Percentiles rank a stretch among this genome's conserved stretches.
Evolutionary conservation across 2,888 invertebrate species (phyloP).

Genomic region (Drosophila trichaetosa): DNA sequence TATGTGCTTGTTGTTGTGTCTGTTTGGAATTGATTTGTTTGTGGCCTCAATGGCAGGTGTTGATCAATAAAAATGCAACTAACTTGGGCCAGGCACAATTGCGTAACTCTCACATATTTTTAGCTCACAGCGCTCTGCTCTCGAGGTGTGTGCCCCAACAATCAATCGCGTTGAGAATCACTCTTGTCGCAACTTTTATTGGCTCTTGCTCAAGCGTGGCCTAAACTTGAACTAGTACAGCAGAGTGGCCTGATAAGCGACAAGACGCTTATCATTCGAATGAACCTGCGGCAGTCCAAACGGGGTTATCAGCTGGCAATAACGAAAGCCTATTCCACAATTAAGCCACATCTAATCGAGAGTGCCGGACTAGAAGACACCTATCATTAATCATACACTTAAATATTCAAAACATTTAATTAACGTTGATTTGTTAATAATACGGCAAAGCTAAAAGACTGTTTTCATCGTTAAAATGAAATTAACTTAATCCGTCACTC

Average conservation of each 20-base stretch:
- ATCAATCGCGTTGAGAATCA: constrained; percentile 43
- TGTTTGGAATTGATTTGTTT: constrained; percentile 25
- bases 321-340: constrained; percentile 1
- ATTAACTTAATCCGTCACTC: background rate
- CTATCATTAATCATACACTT: background rate
- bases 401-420: background rate
- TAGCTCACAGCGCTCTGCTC: background rate
- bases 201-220: constrained; percentile 46
- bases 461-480: background rate
- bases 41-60: constrained; percentile 77
- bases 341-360: background rate
- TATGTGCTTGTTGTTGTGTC: background rate
- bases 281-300: constrained; percentile 54
- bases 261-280: constrained; percentile 8
- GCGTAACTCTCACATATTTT: constrained; percentile 43
- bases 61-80: constrained; percentile 73
- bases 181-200: constrained; percentile 25
- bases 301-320: constrained; percentile 56
- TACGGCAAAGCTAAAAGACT: background rate
- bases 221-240: constrained; percentile 67
- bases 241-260: constrained; percentile 36
- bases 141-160: constrained; percentile 11
- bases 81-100: constrained; percentile 56
- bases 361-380: background rate
- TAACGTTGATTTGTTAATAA: background rate